Evolutionary conservation across 2,888 invertebrate genomes (phyloP), one percentile per base, ranked within the genome.

Genomic region (Tinea trinotella): DNA sequence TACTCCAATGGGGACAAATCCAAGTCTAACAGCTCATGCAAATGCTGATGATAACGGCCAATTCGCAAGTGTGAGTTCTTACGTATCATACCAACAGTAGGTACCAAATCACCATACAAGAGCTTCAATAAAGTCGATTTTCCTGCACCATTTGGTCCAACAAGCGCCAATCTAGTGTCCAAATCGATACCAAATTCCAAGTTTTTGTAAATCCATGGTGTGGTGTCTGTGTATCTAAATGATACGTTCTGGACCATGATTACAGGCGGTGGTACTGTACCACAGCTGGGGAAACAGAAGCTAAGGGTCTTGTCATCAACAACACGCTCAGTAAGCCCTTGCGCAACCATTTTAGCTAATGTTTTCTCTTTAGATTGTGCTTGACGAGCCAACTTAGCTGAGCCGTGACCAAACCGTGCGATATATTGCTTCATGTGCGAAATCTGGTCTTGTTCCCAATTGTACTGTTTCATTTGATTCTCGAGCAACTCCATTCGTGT

Each of bases 351-450:
- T 84, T 99, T 99, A 18, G 98, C 98, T 56, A 99, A 83, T 0
- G 99, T 99, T 80, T 99, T 99, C 80, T 99, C 99, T 82, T 99
- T 99, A 59, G 98, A 98, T 82, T 99, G 99, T 6, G 99, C 99
- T 75, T 99, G 99, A 57, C 99, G 89, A 0, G 99, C 99, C 60
- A 99, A 82, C 83, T 99, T 99, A 0, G 99, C 99, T 10, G 97
- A 97, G 67, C 99, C 99, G 88, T 99, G 99, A 88, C 99, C 99
- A 79, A 99, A 99, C 54, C 99, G 89, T 0, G 99, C 99, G 61
- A 99, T 98, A 76, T 99, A 99, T 76, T 99, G 98, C 91, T 99
- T 99, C 99, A 99, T 99, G 70, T 99, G 97, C 57, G 96, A 90
- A 59, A 99, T 99, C 83, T 99, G 99, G 80, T 98, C 97, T 76